Evolutionary conservation across 2,888 invertebrate species (phyloP), one percentile per base, ranked within the genome.

Genomic region (Dione juno): DNA sequence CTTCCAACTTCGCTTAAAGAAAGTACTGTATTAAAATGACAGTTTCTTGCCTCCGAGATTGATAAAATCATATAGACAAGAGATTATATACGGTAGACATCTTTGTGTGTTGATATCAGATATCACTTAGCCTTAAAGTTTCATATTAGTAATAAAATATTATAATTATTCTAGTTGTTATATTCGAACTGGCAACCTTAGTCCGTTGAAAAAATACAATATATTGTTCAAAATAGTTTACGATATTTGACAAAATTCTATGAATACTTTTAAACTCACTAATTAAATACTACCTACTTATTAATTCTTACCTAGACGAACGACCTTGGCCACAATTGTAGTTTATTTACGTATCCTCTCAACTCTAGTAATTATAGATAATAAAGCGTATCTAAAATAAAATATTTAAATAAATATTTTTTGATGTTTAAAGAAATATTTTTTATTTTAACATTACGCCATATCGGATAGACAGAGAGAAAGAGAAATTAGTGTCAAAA

Each of bases 261-360:
- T 19, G 10, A 11, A 19, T 16, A 50, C 19, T 50, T 21, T 10
- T 19, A 50, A 19, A 48, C 16, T 48, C 16, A 54, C 16, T 57
- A 57, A 57, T 40, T 2, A 28, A 28, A 5, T 57, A 57, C 37
- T 16, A 10, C 16, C 16, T 45, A 13, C 19, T 3, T 28, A 45
- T 61, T 61, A 8, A 11, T n/a, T n/a, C n/a, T n/a, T 45, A 45
- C 45, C 28, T 45, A 28, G 43, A 45, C 9, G 6, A 28, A n/a
- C n/a, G 28, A 35, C 61, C 61, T 61, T 61, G 61, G 28, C 35
- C 28, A 16, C 45, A 61, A 61, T 61, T 35, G 43, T 35, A 11
- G 28, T 45, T 37, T 35, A 28, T 45, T 59, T 45, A n/a, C 16
- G 43, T 61, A 45, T 61, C 43, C 35, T n/a, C n/a, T 61, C 61